These are phyloP conservation scores for Papilio glaucus DNA, from an alignment of 1,140 invertebrate genomes.

Conservation along the genomic window DNA sequence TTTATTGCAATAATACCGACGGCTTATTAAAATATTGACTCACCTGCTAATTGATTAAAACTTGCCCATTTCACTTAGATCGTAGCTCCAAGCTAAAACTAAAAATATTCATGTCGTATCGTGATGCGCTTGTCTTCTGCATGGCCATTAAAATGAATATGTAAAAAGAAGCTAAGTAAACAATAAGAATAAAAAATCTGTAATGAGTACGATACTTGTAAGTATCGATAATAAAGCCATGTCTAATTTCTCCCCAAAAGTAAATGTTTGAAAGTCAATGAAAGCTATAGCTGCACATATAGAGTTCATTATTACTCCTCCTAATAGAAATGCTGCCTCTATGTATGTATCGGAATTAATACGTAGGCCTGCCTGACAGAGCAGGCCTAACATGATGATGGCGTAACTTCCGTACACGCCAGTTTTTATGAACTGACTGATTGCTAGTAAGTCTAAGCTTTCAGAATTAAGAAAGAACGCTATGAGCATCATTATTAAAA, in stretches of 20 bases:
- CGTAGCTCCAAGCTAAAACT: constrained; percentile 11
- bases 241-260: constrained; percentile 42
- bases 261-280: constrained; percentile 46
- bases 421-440: constrained; percentile 55
- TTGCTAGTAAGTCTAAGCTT: constrained; percentile 44
- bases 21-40: neutral
- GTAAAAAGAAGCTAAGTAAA: neutral
- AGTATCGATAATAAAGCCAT: constrained; percentile 52
- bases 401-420: constrained; percentile 60
- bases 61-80: constrained; percentile 10
- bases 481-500: constrained; percentile 49
- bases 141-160: constrained; percentile 8
- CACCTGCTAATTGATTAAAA: neutral
- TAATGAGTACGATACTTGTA: constrained; percentile 47
- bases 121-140: neutral
- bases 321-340: constrained; percentile 49
- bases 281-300: constrained; percentile 50
- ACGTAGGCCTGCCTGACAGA: constrained; percentile 58
- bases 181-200: constrained; percentile 49
- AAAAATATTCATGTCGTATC: constrained; percentile 14
- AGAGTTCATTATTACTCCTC: constrained; percentile 50
- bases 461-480: constrained; percentile 60
- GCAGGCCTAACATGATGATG: constrained; percentile 55
- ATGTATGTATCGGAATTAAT: constrained; percentile 49
- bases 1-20: neutral